A percentile compares a stretch with the other conserved stretches of the same genome.
Evolutionary conservation across 2,888 invertebrate genomes (phyloP).

Genomic region (Noctua janthina): DNA sequence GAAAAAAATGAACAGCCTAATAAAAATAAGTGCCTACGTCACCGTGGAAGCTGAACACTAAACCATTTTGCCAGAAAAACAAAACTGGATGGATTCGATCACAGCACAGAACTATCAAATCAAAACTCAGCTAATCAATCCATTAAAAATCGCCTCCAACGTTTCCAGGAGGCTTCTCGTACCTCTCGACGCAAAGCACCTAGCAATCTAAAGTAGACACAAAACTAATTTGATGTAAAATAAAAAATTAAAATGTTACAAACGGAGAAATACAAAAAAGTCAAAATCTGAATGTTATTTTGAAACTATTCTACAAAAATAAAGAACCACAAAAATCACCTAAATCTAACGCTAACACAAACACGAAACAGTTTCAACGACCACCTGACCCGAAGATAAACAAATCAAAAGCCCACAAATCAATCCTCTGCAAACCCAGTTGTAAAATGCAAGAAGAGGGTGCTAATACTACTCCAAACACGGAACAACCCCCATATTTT

Average conservation of each 20-base stretch:
- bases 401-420: conserved; percentile 53
- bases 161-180: neutral
- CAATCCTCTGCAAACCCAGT: conserved; percentile 49
- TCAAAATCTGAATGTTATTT: neutral
- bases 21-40: neutral
- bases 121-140: neutral
- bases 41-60: neutral
- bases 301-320: neutral
- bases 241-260: neutral
- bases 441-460: conserved; percentile 51
- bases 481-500: conserved; percentile 60
- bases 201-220: neutral
- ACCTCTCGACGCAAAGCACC: neutral
- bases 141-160: neutral
- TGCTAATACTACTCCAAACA: conserved; percentile 46
- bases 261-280: neutral
- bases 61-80: neutral
- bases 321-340: neutral
- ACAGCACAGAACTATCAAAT: neutral
- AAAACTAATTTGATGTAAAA: neutral
- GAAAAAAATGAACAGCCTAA: too few species aligned
- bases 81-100: neutral
- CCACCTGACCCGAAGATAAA: conserved; percentile 41
- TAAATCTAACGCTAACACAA: conserved; percentile 2
- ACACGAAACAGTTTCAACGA: conserved; percentile 9